Evolutionary conservation across 2,797 vertebrate species (phyloP), one percentile per base, ranked within the genome.

Genomic region (Manis crassicaudata): DNA sequence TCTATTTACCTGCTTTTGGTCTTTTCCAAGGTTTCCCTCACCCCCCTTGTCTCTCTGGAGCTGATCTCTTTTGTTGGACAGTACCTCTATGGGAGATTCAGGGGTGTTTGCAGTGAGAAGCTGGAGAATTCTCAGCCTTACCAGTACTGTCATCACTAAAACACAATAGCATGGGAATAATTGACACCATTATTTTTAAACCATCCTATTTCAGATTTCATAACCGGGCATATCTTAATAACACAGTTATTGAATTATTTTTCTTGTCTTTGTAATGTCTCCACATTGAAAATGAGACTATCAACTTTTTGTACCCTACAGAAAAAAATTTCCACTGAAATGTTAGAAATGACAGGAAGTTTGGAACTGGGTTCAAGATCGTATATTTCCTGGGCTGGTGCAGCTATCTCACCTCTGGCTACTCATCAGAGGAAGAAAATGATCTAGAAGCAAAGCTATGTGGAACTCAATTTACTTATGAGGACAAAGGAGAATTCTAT

Each of bases 211-310:
- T 67, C 12, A 27, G 3, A 77, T 79, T 67, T 81, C 27, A 21
- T 86, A 76, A 40, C 43, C 58, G 56, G 20, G 40, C 0, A 5
- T 40, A 63, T 16, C 16, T n/a, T 67, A 27, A 6, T 83, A 46
- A 77, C 35, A 29, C 8, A 43, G 80, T 81, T 82, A 43, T 50
- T 73, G 43, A 77, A 58, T 80, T 43, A 13, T 50, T 95, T 83
- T 88, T 67, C 43, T 81, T 3, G 6, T 86, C 56, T 12, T 88
- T 72, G 23, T 35, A 62, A 54, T 73, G 27, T 25, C 81, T 72
- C 46, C 67, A 43, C 50, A 50, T 80, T 65, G 79, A 90, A 62
- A 62, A 54, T 76, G 37, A 73, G 81, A 94, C 84, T 40, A 9
- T 75, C 37, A 46, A 8, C 23, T 52, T 21, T 20, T 60, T 76